Base-by-base conservation (phyloP, 2,888 invertebrate species). In the Polylopha cassiicola region DNA sequence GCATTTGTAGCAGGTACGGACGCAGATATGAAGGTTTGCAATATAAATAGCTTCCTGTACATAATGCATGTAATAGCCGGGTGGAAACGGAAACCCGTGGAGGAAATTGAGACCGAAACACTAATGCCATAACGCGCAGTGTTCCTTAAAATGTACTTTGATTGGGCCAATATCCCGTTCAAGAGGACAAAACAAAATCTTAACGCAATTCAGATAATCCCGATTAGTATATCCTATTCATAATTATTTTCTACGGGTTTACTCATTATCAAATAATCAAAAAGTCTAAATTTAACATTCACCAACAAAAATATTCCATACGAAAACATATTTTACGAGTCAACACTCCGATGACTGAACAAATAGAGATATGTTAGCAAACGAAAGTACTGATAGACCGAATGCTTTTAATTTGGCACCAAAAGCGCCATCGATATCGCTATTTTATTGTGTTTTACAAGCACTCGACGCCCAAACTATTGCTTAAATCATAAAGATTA, bases 71-170 rank as follows among this genome's bases (percentile, higher is more conserved):
- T 43, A 41, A 50, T 46, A 45, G 42, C 42, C 46, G 48, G 57
- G 53, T 58, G 50, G 44, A 58, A 56, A 45, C 54, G 60, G 66
- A 65, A 61, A 52, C 47, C 55, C 50, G 44, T 55, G 56, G 48
- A 61, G 66, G 61, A 70, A 66, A 68, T 66, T 64, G 56, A 65
- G 66, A 62, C 44, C 50, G 47, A 58, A 48, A 61, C 53, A 55
- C 53, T 47, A 46, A 49, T 49, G 48, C 55, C 57, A 26, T 26
- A 29, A 30, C 23, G n/a, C n/a, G n/a, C n/a, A n/a, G n/a, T n/a
- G n/a, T n/a, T n/a, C n/a, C n/a, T n/a, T n/a, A n/a, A n/a, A n/a
- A n/a, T n/a, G n/a, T n/a, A n/a, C n/a, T n/a, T n/a, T n/a, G n/a
- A n/a, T n/a, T n/a, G n/a, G n/a, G n/a, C n/a, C n/a, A n/a, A n/a